phyloP scores from a whole-genome alignment of 2,888 invertebrate genomes.

The Patella caerulea region DNA sequence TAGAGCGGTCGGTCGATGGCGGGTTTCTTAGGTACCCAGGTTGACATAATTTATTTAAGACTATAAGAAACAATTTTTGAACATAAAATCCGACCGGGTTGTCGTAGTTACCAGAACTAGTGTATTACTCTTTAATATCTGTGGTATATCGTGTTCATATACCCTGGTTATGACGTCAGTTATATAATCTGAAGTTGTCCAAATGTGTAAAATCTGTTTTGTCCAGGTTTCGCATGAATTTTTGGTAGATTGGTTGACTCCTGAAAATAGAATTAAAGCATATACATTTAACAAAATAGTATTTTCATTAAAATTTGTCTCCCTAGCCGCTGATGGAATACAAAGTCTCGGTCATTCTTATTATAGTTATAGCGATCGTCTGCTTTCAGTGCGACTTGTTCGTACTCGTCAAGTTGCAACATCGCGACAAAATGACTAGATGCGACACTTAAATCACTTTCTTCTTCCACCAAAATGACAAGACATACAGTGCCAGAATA shows the following conservation, averaged over 20 bases:
- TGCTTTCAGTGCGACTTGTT: too few species aligned
- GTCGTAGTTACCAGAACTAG: slow-evolving; percentile 64
- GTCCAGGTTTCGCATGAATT: slow-evolving; percentile 64
- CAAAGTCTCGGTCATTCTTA: background rate
- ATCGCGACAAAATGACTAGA: too few species aligned
- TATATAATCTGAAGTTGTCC: slow-evolving; percentile 58
- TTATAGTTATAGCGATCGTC: too few species aligned
- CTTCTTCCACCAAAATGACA: too few species aligned
- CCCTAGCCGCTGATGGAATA: too few species aligned
- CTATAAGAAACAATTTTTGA: slow-evolving; percentile 35
- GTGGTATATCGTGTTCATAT: slow-evolving; percentile 44
- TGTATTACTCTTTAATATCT: slow-evolving; percentile 57
- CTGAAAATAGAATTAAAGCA: slow-evolving; percentile 37
- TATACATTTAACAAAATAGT: background rate
- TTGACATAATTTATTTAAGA: too few species aligned
- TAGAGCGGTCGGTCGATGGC: too few species aligned
- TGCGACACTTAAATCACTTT: too few species aligned
- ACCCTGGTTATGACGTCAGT: slow-evolving; percentile 55
- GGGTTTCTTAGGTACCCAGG: too few species aligned
- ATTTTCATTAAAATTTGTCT: too few species aligned
- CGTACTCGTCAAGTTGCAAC: too few species aligned
- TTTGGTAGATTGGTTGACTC: slow-evolving; percentile 61
- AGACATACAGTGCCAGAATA: too few species aligned
- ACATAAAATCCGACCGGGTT: slow-evolving; percentile 48
- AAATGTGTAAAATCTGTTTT: slow-evolving; percentile 69